Percentiles rank a stretch among this genome's conserved stretches.
phyloP scores from a whole-genome alignment of 2,797 vertebrate genomes.

The Epinephelus malabaricus region DNA sequence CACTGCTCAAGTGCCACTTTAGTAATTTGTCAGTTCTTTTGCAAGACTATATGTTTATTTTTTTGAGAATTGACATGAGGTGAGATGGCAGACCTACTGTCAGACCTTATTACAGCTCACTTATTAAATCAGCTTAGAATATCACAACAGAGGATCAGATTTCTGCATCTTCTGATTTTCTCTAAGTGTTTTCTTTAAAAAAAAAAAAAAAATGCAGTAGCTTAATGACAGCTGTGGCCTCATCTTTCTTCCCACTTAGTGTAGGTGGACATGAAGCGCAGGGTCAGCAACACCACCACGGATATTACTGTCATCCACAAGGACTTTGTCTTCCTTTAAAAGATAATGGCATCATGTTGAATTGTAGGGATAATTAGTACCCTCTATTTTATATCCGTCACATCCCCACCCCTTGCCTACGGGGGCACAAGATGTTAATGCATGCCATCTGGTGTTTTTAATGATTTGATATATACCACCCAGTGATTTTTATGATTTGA shows the following conservation, averaged over 20 bases:
- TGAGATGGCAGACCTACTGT: background rate
- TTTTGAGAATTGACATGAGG: background rate
- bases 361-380: conserved; percentile 85
- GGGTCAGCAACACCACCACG: conserved; percentile 71
- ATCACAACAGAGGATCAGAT: conserved; percentile 21
- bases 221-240: conserved; percentile 44
- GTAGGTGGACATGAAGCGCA: conserved; percentile 57
- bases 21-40: background rate
- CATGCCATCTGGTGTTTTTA: conserved; percentile 88
- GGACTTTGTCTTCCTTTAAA: conserved; percentile 80
- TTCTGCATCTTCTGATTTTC: background rate
- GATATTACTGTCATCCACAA: conserved; percentile 72
- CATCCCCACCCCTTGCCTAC: conserved; percentile 84
- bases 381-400: conserved; percentile 85
- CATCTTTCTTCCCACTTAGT: conserved; percentile 35
- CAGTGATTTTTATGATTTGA: conserved; percentile 88
- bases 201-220: background rate
- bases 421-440: conserved; percentile 88
- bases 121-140: background rate
- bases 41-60: background rate
- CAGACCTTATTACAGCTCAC: background rate
- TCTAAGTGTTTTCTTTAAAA: background rate
- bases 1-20: too few relatives aligned
- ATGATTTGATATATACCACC: conserved; percentile 88
- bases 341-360: conserved; percentile 83